These are phyloP conservation scores for Tachycineta bicolor DNA, from an alignment of 2,113 vertebrate species.

Conservation along the genomic window DNA sequence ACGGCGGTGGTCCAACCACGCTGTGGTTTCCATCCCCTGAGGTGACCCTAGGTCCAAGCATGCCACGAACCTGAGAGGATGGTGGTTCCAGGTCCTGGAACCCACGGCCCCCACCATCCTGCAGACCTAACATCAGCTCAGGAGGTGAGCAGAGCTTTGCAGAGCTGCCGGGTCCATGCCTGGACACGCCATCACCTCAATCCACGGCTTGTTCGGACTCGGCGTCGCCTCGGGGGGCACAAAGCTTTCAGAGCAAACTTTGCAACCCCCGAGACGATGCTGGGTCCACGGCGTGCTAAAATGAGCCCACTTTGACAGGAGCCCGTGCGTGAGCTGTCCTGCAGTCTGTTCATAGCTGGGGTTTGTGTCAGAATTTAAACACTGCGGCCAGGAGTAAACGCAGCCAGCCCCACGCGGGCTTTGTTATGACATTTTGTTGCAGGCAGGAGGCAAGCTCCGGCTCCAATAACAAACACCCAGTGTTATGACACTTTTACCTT, in stretches of 20 bases:
- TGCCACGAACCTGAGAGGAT: neutral
- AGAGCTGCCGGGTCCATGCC: accelerated
- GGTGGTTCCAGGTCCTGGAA: neutral
- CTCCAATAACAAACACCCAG: constrained; percentile 71
- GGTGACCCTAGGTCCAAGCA: too few species aligned
- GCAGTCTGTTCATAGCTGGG: constrained; percentile 23
- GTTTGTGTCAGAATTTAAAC: constrained; percentile 49
- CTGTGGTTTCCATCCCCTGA: neutral
- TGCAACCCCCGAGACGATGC: neutral
- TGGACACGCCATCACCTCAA: neutral
- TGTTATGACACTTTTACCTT: constrained; percentile 80
- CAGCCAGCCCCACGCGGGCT: neutral
- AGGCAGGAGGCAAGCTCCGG: constrained; percentile 68
- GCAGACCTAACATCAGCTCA: neutral
- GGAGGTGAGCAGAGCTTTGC: neutral
- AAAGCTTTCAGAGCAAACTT: neutral
- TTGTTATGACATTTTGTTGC: constrained; percentile 73
- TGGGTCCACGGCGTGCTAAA: accelerated
- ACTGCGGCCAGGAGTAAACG: constrained; percentile 55
- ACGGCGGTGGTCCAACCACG: accelerated
- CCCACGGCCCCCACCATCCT: neutral
- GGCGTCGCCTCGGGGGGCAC: accelerated
- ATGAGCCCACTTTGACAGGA: neutral
- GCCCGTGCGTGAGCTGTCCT: neutral
- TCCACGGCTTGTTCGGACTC: accelerated